Evolutionary conservation across 2,113 vertebrate species (phyloP).

Genomic region (Thamnaconus septentrionalis): DNA sequence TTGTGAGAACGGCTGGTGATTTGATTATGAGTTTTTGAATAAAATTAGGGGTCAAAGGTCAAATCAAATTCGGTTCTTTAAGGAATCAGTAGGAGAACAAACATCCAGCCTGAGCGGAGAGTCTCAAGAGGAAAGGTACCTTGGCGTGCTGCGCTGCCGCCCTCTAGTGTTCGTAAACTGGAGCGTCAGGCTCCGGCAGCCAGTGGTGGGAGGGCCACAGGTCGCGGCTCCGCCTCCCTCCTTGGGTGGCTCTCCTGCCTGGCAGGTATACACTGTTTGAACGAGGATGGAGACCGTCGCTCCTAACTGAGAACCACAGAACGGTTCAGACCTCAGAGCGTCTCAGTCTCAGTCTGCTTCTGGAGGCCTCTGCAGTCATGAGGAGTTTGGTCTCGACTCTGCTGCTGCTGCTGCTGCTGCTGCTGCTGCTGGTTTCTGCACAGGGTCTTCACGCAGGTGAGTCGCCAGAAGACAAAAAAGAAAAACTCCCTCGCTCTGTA

Average conservation of each 20-base stretch:
- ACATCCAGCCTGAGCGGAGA: constrained; percentile 9
- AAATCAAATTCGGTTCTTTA: too few species aligned
- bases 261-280: constrained; percentile 44
- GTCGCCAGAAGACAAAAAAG: constrained; percentile 13
- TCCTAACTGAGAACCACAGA: too few species aligned
- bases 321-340: too few species aligned
- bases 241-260: not conserved
- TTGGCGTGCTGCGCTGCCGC: constrained; percentile 11
- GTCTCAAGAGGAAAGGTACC: not conserved
- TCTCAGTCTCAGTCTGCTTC: not conserved
- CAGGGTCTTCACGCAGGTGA: constrained; percentile 68
- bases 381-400: constrained; percentile 44
- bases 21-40: too few species aligned
- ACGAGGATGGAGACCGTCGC: too few species aligned
- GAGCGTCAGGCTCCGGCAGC: not conserved
- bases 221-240: constrained; percentile 42
- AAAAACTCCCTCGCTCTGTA: too few species aligned
- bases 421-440: constrained; percentile 54
- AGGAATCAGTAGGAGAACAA: not conserved
- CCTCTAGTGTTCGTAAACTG: constrained; percentile 33
- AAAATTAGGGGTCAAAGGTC: too few species aligned
- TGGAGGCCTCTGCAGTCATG: constrained; percentile 41
- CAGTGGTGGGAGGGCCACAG: constrained; percentile 21
- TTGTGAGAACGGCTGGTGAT: too few species aligned
- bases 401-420: constrained; percentile 46